Conservation (phyloP, 2,888 invertebrate genomes). For the Dynastes grantii region DNA sequence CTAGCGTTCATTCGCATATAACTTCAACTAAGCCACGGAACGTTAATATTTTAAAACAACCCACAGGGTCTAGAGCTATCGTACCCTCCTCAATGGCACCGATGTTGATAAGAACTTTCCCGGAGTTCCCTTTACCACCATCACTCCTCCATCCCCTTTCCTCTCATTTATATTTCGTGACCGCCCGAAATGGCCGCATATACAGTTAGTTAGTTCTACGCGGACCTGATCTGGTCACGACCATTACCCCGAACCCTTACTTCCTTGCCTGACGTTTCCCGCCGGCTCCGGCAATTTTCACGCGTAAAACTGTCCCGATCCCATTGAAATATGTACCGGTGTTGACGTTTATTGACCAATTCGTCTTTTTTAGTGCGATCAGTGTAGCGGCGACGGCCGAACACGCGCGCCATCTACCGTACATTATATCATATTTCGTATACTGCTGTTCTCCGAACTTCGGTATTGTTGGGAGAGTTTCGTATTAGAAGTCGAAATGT, state of each 20-base stretch:
- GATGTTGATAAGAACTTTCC: slow-evolving; percentile 23
- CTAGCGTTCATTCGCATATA: neutral
- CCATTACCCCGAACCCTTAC: neutral
- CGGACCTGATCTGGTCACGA: no score
- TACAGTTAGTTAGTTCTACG: no score
- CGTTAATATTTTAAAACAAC: slow-evolving; percentile 32
- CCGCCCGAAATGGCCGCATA: slow-evolving; percentile 1
- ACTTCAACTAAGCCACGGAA: neutral
- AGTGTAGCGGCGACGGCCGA: neutral
- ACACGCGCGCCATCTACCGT: slow-evolving; percentile 8
- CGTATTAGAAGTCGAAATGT: no score
- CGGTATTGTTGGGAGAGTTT: no score
- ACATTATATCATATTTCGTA: slow-evolving; percentile 24
- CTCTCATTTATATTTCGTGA: slow-evolving; percentile 9
- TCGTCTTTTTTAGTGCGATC: slow-evolving; percentile 30
- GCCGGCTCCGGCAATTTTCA: slow-evolving; percentile 27
- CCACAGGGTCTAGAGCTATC: neutral
- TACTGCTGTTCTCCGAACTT: neutral
- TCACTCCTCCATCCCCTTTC: no score
- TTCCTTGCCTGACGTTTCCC: neutral
- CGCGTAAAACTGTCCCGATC: slow-evolving; percentile 40
- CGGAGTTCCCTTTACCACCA: neutral
- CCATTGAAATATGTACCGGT: slow-evolving; percentile 42
- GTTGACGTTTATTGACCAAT: slow-evolving; percentile 46
- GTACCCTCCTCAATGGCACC: neutral